Percentiles rank a stretch among this genome's conserved stretches.
These are phyloP conservation scores for Pasiphila rectangulata DNA, from an alignment of 2,888 invertebrate genomes.

Conservation along the genomic window DNA sequence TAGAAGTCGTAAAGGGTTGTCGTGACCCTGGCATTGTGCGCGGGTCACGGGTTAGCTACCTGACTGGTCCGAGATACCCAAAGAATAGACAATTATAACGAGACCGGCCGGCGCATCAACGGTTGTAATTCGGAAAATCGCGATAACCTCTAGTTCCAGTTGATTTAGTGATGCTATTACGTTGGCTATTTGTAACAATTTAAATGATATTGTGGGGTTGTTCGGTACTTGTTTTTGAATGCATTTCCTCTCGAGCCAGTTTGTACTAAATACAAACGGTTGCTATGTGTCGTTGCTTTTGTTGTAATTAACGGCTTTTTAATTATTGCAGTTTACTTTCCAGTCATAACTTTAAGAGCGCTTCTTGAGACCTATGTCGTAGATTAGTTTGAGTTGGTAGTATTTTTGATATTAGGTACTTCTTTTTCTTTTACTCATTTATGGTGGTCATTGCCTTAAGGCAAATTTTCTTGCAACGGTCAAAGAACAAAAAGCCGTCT, in stretches of 20 bases:
- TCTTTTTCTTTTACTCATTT: too few species aligned
- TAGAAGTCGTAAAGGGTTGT: conserved; percentile 76
- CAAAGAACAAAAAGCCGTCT: conserved; percentile 13
- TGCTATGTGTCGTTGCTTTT: neutral
- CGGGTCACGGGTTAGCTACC: conserved; percentile 75
- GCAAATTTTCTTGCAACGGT: conserved; percentile 11
- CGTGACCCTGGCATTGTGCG: conserved; percentile 58
- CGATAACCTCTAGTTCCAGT: conserved; percentile 66
- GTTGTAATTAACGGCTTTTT: conserved; percentile 3
- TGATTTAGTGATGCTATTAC: conserved; percentile 51
- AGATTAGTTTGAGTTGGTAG: too few species aligned
- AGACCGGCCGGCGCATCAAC: conserved; percentile 64
- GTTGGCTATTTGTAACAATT: conserved; percentile 50
- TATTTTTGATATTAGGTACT: too few species aligned
- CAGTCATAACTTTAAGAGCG: too few species aligned
- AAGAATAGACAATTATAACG: conserved; percentile 74
- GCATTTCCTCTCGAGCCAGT: conserved; percentile 13
- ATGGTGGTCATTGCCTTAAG: too few species aligned
- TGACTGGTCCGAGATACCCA: conserved; percentile 62
- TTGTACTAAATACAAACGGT: conserved; percentile 5
- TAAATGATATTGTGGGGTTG: conserved; percentile 34
- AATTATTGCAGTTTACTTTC: neutral
- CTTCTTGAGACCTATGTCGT: too few species aligned
- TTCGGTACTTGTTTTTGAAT: conserved; percentile 23
- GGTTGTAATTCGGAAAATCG: conserved; percentile 66